A percentile compares a stretch with the other conserved stretches of the same genome.
phyloP scores from a whole-genome alignment of 2,888 invertebrate genomes.

The Neoaliturus tenellus region DNA sequence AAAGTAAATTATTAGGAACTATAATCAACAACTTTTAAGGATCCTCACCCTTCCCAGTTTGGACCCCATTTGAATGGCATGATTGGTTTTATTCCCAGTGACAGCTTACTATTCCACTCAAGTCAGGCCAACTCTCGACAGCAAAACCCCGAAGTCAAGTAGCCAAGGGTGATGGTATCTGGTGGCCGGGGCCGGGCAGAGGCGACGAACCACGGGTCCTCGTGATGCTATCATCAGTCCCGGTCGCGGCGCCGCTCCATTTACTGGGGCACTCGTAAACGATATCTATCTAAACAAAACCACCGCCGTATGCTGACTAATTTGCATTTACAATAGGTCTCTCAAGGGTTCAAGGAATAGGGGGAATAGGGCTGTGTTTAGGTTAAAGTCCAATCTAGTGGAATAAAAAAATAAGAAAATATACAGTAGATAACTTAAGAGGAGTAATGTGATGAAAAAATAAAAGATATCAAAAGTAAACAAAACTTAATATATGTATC shows the following conservation, averaged over 20 bases:
- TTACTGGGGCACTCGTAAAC: not conserved
- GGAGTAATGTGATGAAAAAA: too few species aligned
- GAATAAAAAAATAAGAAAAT: too few species aligned
- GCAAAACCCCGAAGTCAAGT: not conserved
- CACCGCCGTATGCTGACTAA: not conserved
- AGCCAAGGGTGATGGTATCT: constrained; percentile 29
- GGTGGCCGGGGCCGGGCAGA: not conserved
- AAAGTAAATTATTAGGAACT: too few species aligned
- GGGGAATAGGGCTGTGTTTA: too few species aligned
- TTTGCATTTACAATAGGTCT: not conserved
- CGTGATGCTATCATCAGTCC: not conserved
- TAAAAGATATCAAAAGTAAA: too few species aligned
- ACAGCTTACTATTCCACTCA: not conserved
- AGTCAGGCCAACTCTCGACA: not conserved
- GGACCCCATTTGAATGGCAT: too few species aligned
- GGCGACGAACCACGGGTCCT: not conserved
- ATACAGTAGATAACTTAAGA: too few species aligned
- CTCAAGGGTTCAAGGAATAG: not conserved
- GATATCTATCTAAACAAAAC: constrained; percentile 15
- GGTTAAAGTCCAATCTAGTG: too few species aligned
- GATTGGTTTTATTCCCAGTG: too few species aligned
- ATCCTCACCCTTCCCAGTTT: too few species aligned
- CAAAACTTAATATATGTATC: too few species aligned
- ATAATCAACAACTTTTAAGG: too few species aligned
- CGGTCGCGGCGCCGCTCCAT: not conserved